Evolutionary conservation across 1,140 invertebrate species (phyloP).

Genomic region (Ptiloglossa arizonensis): DNA sequence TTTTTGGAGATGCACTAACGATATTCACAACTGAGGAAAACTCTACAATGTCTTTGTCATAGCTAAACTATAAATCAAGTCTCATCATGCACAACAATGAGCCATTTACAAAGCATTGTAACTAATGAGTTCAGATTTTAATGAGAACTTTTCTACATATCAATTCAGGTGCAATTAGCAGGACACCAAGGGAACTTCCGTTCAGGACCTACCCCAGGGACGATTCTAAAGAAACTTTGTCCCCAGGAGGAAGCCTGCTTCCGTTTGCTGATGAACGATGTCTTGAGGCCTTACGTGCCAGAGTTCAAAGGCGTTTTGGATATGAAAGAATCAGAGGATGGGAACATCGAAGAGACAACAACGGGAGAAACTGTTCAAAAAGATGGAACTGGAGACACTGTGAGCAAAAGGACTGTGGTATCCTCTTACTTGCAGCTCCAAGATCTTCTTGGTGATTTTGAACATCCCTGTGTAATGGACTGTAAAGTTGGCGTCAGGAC

Average conservation of each 20-base stretch:
- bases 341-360: slow-evolving; percentile 43
- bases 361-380: slow-evolving; percentile 50
- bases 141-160: too few relatives aligned
- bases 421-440: slow-evolving; percentile 92
- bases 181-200: slow-evolving; percentile 97
- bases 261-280: slow-evolving; percentile 92
- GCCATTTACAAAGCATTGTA: too few relatives aligned
- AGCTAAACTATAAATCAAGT: too few relatives aligned
- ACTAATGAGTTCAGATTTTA: too few relatives aligned
- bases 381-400: slow-evolving; percentile 37
- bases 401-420: slow-evolving; percentile 58
- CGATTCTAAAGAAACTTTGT: slow-evolving; percentile 96
- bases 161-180: slow-evolving; percentile 88
- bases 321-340: slow-evolving; percentile 71
- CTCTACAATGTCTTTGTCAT: too few relatives aligned
- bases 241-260: slow-evolving; percentile 94
- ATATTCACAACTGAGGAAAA: too few relatives aligned
- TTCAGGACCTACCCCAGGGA: slow-evolving; percentile 94
- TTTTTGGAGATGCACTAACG: too few relatives aligned
- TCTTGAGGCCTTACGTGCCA: slow-evolving; percentile 93
- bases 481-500: slow-evolving; percentile 97
- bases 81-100: too few relatives aligned
- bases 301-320: slow-evolving; percentile 90
- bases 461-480: slow-evolving; percentile 97
- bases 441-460: slow-evolving; percentile 95